Evolutionary conservation across 2,797 vertebrate species (phyloP), one percentile per base, ranked within the genome.

Genomic region (Sebastes baramenuke): DNA sequence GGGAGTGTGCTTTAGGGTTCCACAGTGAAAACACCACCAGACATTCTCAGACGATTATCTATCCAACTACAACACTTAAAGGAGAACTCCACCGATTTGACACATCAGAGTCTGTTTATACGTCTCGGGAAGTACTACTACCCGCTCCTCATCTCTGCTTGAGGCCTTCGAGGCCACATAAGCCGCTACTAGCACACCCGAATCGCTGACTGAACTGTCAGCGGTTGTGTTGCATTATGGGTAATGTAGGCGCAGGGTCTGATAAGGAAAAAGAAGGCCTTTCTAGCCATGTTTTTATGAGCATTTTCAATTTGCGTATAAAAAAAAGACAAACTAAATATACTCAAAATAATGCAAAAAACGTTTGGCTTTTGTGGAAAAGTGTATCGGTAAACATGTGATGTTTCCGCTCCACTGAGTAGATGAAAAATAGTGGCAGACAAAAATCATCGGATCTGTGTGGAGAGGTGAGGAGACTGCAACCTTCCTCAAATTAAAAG

Each of bases 1-100:
- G 85, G 77, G 84, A 84, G 89, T 94, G 93, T 92, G 92, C 93
- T 94, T 91, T 77, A 70, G 24, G 46, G 76, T 78, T 89, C 86
- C 92, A 91, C 89, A 86, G 88, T 89, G 88, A 90, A 76, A 82
- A 84, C 69, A 77, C 52, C 66, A 71, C 24, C 36, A 65, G 74
- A 83, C 75, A 30, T 81, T 84, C 75, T 84, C 79, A 75, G 58
- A 80, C 82, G 24, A 25, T 78, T 14, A 52, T 9, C 72, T 27
- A 52, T 38, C 32, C 16, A 38, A 25, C 22, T 52, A 71, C 34
- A 67, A 69, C 34, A 76, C 64, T 58, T 18, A 30, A 42, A 86
- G 24, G 56, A 56, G 25, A 72, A 60, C 67, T 25, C 62, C 58
- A 81, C 52, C 29, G 2, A 49, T 72, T 68, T 46, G 10, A 32